Evolutionary conservation across 2,888 invertebrate species (phyloP), one percentile per base, ranked within the genome.

Genomic region (Trichogramma evanescens): DNA sequence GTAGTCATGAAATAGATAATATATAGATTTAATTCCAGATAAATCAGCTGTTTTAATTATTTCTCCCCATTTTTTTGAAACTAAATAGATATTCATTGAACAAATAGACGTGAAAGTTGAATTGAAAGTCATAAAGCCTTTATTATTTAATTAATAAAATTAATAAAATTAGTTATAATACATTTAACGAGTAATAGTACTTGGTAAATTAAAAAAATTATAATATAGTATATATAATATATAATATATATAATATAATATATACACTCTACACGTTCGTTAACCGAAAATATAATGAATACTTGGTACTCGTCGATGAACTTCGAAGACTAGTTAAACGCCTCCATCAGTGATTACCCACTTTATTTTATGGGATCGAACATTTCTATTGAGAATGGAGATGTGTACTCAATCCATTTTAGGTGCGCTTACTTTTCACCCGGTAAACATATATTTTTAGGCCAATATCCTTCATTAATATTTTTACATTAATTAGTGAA

Each of bases 261-360:
- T 49, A 45, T 45, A 45, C 10, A 9, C 50, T 57, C 59, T 61
- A 59, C 53, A 54, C 54, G 46, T 61, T 60, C 56, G 50, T 39
- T 44, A 63, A 40, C 56, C 42, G 53, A 61, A 58, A 61, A 55
- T 63, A 4, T 54, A 56, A 60, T 55, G 63, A 49, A 57, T 54
- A 54, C 49, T 59, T 56, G 39, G 56, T 44, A 51, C 59, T 63
- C 48, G 54, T 54, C 51, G 48, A 60, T 60, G 60, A 64, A 65
- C 62, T 63, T 63, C 51, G 65, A 65, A 65, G 65, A 68, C 64
- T 66, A 66, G 64, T 64, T 53, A 62, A 64, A 65, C 54, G 62
- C 61, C 62, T 63, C 49, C 59, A 63, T 58, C 54, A 60, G 26
- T 26, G 26, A 59, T 65, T 62, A 53, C 60, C 59, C 54, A 58